These are phyloP conservation scores for Limnephilus auricula DNA, from an alignment of 2,888 invertebrate species.

Conservation along the genomic window DNA sequence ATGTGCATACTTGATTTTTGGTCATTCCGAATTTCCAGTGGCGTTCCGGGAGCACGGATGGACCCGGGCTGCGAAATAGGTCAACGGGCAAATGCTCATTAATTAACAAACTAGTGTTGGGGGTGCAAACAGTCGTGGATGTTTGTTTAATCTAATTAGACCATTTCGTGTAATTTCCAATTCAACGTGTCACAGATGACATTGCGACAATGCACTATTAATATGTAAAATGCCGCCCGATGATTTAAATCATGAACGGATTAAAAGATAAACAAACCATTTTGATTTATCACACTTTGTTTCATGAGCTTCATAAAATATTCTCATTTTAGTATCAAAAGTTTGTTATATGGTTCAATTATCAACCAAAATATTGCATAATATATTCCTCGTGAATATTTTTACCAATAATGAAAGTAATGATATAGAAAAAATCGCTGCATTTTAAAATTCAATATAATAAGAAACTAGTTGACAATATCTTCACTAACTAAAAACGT, in stretches of 20 bases:
- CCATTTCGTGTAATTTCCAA: slow-evolving; percentile 63
- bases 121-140: slow-evolving; percentile 61
- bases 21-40: neutral
- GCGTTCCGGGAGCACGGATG: slow-evolving; percentile 28
- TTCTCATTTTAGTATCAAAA: neutral
- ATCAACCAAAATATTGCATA: neutral
- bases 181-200: slow-evolving; percentile 63
- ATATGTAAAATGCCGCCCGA: neutral
- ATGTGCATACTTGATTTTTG: slow-evolving; percentile 22
- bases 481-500: too few species aligned
- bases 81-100: slow-evolving; percentile 60
- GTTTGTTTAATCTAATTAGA: slow-evolving; percentile 66
- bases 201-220: slow-evolving; percentile 19
- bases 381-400: too few species aligned
- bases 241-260: neutral
- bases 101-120: slow-evolving; percentile 63
- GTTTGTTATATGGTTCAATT: neutral
- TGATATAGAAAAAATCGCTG: too few species aligned
- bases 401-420: too few species aligned
- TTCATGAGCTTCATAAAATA: neutral
- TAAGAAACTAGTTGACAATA: too few species aligned
- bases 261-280: neutral
- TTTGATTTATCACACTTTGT: neutral
- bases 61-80: slow-evolving; percentile 28
- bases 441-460: too few species aligned